phyloP scores from a whole-genome alignment of 2,888 invertebrate species.

The Drosophila bunnanda region DNA sequence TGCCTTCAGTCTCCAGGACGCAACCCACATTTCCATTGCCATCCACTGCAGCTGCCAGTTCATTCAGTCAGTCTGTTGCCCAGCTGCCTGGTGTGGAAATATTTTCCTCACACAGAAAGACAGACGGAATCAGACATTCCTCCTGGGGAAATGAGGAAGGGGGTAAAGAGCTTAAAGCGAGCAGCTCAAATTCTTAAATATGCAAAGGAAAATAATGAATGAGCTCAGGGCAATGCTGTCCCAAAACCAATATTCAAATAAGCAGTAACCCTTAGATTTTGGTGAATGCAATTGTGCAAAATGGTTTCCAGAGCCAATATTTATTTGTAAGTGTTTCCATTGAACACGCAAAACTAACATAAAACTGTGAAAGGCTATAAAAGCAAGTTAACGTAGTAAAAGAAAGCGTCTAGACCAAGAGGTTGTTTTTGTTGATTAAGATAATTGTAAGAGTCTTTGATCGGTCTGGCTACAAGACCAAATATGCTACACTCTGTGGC shows the following conservation, averaged over 20 bases:
- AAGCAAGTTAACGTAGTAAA: neutral
- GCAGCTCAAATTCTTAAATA: conserved; percentile 31
- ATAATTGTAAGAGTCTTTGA: neutral
- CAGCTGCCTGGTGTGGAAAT: conserved; percentile 28
- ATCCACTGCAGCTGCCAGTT: conserved; percentile 38
- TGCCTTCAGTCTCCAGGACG: conserved; percentile 59
- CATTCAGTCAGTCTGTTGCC: conserved; percentile 22
- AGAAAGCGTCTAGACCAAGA: neutral
- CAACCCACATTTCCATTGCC: conserved; percentile 13
- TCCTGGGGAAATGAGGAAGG: conserved; percentile 4
- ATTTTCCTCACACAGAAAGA: conserved; percentile 30
- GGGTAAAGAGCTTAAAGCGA: conserved; percentile 1
- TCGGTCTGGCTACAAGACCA: neutral
- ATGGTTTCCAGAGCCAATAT: neutral
- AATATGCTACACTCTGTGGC: no score
- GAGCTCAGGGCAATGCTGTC: conserved; percentile 10
- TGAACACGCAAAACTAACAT: conserved; percentile 1
- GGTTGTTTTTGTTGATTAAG: neutral
- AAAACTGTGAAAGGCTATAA: neutral
- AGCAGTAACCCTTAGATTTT: conserved; percentile 1
- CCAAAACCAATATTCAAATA: conserved; percentile 16
- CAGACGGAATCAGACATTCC: conserved; percentile 29
- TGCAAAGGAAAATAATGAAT: conserved; percentile 31
- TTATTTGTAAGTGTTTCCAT: conserved; percentile 3
- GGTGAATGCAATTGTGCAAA: conserved; percentile 11